These are phyloP conservation scores for Troilus luridus DNA, from an alignment of 2,888 invertebrate species.

Conservation along the genomic window DNA sequence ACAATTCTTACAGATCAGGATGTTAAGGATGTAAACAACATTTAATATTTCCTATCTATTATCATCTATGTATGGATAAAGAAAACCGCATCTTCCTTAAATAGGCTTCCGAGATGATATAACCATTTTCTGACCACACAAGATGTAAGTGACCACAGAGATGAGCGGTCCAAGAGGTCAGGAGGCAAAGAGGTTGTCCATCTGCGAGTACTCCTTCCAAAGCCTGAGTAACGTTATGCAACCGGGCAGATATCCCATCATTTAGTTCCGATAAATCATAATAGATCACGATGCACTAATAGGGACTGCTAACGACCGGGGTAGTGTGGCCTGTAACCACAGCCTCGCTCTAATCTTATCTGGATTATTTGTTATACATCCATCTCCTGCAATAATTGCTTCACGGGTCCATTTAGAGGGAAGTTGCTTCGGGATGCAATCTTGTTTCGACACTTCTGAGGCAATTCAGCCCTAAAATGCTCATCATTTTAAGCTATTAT, in stretches of 20 bases:
- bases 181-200: neutral
- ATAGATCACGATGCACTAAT: slow-evolving; percentile 33
- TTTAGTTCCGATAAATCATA: slow-evolving; percentile 37
- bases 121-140: neutral
- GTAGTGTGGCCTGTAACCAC: neutral
- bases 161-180: neutral
- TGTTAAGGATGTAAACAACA: neutral
- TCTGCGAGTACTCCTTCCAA: neutral
- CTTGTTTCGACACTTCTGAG: neutral
- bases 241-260: neutral
- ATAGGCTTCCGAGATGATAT: neutral
- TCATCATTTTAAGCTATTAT: neutral
- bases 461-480: neutral
- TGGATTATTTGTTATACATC: slow-evolving; percentile 25
- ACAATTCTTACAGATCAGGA: neutral
- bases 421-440: neutral
- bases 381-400: neutral
- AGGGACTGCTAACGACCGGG: neutral
- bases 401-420: neutral
- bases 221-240: neutral
- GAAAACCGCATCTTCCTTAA: neutral
- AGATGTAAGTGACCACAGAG: neutral
- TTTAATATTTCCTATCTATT: neutral
- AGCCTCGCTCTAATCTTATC: neutral
- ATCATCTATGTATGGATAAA: neutral